Base-by-base conservation (phyloP, 2,888 invertebrate genomes). In the Hypolimnas misippus region DNA sequence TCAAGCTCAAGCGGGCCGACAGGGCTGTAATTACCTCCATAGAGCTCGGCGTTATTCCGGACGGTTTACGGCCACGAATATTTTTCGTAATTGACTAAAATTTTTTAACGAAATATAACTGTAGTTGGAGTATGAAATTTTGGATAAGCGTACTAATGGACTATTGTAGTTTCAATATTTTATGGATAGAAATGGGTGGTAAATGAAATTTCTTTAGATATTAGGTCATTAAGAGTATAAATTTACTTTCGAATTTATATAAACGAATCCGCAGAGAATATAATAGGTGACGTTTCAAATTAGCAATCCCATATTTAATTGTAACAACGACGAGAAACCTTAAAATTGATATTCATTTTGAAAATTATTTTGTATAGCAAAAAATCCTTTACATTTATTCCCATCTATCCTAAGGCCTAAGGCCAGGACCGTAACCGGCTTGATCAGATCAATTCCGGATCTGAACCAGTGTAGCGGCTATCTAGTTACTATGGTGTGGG, bases 401-500 rank as follows among this genome's bases (percentile, higher is more conserved):
- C n/a, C 31, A 31, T 0, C 14, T 33, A 52, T 14, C 50, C 6
- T 31, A 31, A 42, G 16, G 55, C 50, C 40, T 31, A 42, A 42
- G 25, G 55, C 53, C 40, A 53, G 63, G 54, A 58, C 57, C 19
- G 61, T 57, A 64, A 66, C 68, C 66, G 64, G 62, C 60, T 57
- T 44, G 58, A 64, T 67, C 64, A 51, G 64, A 65, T 67, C 62
- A 65, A 65, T 63, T 67, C 68, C 65, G 63, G 63, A 63, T 66
- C 64, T 56, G 42, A 60, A 62, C 17, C 64, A 57, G 58, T 53
- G 63, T 57, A 61, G 62, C 59, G 42, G 67, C 73, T 84, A 78
- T 86, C 79, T 75, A 66, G 81, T 89, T 88, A 79, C 85, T 66
- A 62, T 67, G 76, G 87, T 89, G 76, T 89, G 75, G 71, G 71